Conservation (phyloP, 2,888 invertebrate species). For the Chouioia cunea region DNA sequence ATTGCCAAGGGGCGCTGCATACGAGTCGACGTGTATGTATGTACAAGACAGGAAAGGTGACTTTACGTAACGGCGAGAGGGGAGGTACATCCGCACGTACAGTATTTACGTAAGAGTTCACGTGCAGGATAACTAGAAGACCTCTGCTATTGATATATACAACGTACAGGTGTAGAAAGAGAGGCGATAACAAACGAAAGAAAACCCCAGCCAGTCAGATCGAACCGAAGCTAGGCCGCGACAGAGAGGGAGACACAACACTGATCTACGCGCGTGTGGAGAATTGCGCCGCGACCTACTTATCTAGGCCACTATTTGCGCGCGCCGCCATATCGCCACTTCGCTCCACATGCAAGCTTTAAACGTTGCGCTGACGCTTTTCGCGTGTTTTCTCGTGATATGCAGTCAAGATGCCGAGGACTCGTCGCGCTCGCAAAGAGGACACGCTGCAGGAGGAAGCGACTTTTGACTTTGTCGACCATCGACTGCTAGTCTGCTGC, state of each 20-base stretch:
- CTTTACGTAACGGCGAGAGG: conserved; percentile 18
- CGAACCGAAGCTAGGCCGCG: conserved; percentile 44
- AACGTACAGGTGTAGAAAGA: conserved; percentile 5
- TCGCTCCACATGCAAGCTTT: conserved; percentile 54
- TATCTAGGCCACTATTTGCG: conserved; percentile 65
- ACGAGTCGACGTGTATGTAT: background rate
- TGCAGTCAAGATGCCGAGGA: no score
- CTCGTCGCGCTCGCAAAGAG: no score
- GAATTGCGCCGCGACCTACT: conserved; percentile 67
- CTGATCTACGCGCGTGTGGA: conserved; percentile 52
- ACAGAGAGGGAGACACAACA: conserved; percentile 52
- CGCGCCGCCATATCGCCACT: conserved; percentile 42
- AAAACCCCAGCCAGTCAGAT: conserved; percentile 49
- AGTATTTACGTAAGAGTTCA: conserved; percentile 41
- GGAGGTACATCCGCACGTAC: background rate
- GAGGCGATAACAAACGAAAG: background rate
- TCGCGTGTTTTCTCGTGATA: no score
- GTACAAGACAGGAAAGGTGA: background rate
- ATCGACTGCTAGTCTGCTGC: no score
- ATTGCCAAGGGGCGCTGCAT: background rate
- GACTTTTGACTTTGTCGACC: no score
- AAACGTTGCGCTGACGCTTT: conserved; percentile 48
- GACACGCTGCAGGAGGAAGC: no score
- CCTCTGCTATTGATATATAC: no score
- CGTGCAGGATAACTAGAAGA: background rate